A percentile compares a stretch with the other conserved stretches of the same genome.
Conservation (phyloP, 23 tunicate genomes). For the Pegea sp. region DNA sequence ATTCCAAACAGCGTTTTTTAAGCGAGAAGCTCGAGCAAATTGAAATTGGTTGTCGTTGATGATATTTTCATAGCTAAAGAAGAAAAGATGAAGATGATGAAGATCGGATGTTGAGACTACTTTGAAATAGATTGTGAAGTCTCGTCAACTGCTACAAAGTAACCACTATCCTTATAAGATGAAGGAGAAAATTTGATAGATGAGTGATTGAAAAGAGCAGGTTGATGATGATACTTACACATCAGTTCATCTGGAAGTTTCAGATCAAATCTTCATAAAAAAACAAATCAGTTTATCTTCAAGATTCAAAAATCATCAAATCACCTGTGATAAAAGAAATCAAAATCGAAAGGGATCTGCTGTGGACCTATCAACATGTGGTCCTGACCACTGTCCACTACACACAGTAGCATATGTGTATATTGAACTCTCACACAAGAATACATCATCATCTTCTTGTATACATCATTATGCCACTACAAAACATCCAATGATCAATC, state of each 20-base stretch:
- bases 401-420: constrained; percentile 29
- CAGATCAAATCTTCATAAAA: constrained; percentile 11
- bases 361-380: constrained; percentile 15
- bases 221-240: constrained; percentile 3
- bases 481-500: no score
- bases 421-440: constrained; percentile 11
- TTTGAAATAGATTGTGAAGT: no score
- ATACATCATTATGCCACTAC: constrained; percentile 6
- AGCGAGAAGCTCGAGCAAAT: constrained; percentile 1
- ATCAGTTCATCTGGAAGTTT: constrained; percentile 6
- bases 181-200: constrained; percentile 31
- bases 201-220: constrained; percentile 3
- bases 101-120: constrained; percentile 1
- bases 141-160: no score
- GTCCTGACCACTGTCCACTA: constrained; percentile 19
- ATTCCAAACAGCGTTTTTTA: constrained; percentile 7
- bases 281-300: background rate
- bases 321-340: constrained; percentile 64
- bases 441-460: constrained; percentile 7
- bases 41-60: no score
- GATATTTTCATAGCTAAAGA: no score
- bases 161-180: constrained; percentile 31
- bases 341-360: constrained; percentile 6
- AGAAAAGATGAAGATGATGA: no score
- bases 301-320: background rate